phyloP scores from a whole-genome alignment of 2,797 vertebrate species.

The Potorous gilbertii region DNA sequence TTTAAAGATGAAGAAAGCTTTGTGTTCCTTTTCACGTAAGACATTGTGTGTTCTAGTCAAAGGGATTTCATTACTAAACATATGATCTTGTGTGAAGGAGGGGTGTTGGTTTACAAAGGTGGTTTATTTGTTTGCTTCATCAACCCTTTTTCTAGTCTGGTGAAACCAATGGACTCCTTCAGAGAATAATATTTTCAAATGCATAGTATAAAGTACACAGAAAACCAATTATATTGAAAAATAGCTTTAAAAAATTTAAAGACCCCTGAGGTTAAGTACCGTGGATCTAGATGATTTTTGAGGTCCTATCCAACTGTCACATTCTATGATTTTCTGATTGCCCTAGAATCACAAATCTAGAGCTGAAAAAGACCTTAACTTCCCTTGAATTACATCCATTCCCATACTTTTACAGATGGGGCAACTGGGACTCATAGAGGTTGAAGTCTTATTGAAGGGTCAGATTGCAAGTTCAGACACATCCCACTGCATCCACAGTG shows the following conservation, averaged over 20 bases:
- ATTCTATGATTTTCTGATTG: neutral
- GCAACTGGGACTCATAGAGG: neutral
- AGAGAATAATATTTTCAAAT: neutral
- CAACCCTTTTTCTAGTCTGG: neutral
- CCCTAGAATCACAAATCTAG: neutral
- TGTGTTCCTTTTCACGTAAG: slow-evolving; percentile 12
- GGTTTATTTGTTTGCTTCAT: neutral
- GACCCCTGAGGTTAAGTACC: neutral
- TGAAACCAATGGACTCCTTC: neutral
- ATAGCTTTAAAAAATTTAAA: neutral
- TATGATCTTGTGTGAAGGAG: neutral
- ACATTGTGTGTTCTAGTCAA: neutral
- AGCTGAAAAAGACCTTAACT: neutral
- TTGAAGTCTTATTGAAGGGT: neutral
- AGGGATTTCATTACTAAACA: neutral
- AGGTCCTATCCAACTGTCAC: neutral
- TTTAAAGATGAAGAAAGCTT: slow-evolving; percentile 27
- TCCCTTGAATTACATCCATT: neutral
- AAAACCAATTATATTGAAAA: neutral
- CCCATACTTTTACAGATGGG: neutral
- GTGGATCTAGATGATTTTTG: neutral
- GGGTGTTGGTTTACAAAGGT: neutral
- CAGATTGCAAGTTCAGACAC: neutral
- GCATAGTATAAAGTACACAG: neutral
- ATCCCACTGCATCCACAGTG: neutral